These are phyloP conservation scores for Ibycter americanus DNA, from an alignment of 2,797 vertebrate species.

Conservation along the genomic window DNA sequence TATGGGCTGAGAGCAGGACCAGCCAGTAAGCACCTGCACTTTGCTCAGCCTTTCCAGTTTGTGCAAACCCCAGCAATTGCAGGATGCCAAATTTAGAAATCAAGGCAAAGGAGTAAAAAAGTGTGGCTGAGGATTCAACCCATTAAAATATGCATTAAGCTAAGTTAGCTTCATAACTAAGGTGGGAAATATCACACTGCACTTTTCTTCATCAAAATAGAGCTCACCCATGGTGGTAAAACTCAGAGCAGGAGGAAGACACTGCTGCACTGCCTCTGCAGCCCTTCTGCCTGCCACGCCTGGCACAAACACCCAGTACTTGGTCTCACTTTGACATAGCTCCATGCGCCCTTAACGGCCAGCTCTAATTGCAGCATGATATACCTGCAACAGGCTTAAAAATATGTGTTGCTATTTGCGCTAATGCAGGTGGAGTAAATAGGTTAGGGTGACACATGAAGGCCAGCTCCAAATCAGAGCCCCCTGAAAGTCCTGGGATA, in stretches of 20 bases:
- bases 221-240: not conserved
- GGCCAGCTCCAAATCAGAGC: not conserved
- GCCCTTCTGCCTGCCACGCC: not conserved
- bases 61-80: not conserved
- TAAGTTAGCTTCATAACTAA: not conserved
- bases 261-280: not conserved
- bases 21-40: not conserved
- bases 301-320: not conserved
- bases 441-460: not conserved
- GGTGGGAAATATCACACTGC: not conserved
- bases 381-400: not conserved
- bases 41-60: not conserved
- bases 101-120: not conserved
- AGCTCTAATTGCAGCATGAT: not conserved
- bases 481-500: not conserved
- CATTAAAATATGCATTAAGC: not conserved
- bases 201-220: not conserved
- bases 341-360: not conserved
- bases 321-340: not conserved
- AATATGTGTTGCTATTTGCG: not conserved
- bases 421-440: not conserved
- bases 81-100: not conserved
- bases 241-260: not conserved
- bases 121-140: not conserved
- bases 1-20: not conserved